phyloP scores from a whole-genome alignment of 1,140 invertebrate species.

The Drosophila mojavensis region DNA sequence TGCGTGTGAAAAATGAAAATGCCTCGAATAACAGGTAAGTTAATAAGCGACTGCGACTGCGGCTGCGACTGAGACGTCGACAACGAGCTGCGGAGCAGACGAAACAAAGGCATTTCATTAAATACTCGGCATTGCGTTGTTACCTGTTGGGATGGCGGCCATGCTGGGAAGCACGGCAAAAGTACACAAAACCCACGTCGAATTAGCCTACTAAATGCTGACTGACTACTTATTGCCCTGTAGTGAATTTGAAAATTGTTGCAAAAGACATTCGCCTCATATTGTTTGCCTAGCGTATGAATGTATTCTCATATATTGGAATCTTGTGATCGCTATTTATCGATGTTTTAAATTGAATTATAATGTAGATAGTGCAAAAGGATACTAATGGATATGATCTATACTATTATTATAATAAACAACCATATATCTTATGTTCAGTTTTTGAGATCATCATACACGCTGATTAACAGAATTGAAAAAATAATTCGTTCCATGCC shows the following conservation, averaged over 20 bases:
- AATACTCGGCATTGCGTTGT: conserved; percentile 67
- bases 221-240: background rate
- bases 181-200: background rate
- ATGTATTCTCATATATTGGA: too few species aligned
- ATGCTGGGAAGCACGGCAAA: conserved; percentile 27
- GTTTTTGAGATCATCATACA: too few species aligned
- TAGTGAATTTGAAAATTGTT: background rate
- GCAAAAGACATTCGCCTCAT: too few species aligned
- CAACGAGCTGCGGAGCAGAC: conserved; percentile 9
- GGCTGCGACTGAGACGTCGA: background rate
- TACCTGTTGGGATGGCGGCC: conserved; percentile 42
- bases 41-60: conserved; percentile 59
- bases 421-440: too few species aligned
- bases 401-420: too few species aligned
- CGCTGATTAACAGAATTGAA: too few species aligned
- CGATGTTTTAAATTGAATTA: too few species aligned
- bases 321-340: too few species aligned
- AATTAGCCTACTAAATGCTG: background rate
- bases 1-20: conserved; percentile 77
- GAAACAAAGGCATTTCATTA: conserved; percentile 70
- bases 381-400: too few species aligned
- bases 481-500: too few species aligned
- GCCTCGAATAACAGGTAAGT: conserved; percentile 71
- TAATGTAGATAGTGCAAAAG: too few species aligned
- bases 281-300: too few species aligned